These are phyloP conservation scores for Philopotamus ludificatus DNA, from an alignment of 1,140 invertebrate genomes.

Conservation along the genomic window DNA sequence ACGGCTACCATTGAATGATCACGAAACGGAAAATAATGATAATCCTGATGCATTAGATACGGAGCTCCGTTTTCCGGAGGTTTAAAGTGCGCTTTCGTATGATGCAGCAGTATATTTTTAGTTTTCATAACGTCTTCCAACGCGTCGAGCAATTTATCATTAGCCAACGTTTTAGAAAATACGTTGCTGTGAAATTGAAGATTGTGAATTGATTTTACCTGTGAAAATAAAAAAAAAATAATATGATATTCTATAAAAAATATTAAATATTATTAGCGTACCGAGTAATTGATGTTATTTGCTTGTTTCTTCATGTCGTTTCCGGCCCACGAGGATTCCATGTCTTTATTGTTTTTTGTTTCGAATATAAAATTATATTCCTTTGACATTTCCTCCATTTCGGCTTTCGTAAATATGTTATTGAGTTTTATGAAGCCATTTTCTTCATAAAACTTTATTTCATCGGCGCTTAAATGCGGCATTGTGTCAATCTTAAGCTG, in stretches of 20 bases:
- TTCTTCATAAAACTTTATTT: slow-evolving; percentile 54
- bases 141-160: slow-evolving; percentile 58
- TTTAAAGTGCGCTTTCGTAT: slow-evolving; percentile 65
- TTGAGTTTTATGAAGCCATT: slow-evolving; percentile 57
- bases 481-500: slow-evolving; percentile 28
- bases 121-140: slow-evolving; percentile 61
- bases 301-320: slow-evolving; percentile 51
- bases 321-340: slow-evolving; percentile 57
- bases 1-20: slow-evolving; percentile 64
- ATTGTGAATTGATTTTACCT: slow-evolving; percentile 60
- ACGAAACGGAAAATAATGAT: slow-evolving; percentile 64
- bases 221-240: slow-evolving; percentile 9
- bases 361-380: slow-evolving; percentile 55
- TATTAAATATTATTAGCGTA: slow-evolving; percentile 39
- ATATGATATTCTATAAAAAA: neutral
- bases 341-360: slow-evolving; percentile 45
- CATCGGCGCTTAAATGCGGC: slow-evolving; percentile 49
- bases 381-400: slow-evolving; percentile 52
- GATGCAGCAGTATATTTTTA: slow-evolving; percentile 60
- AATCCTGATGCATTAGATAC: slow-evolving; percentile 66
- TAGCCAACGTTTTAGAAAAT: slow-evolving; percentile 58
- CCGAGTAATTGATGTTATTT: slow-evolving; percentile 46
- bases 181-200: slow-evolving; percentile 61
- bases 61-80: slow-evolving; percentile 63
- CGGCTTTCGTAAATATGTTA: slow-evolving; percentile 49